Evolutionary conservation across 2,797 vertebrate species (phyloP).

Genomic region (Pampus argenteus): DNA sequence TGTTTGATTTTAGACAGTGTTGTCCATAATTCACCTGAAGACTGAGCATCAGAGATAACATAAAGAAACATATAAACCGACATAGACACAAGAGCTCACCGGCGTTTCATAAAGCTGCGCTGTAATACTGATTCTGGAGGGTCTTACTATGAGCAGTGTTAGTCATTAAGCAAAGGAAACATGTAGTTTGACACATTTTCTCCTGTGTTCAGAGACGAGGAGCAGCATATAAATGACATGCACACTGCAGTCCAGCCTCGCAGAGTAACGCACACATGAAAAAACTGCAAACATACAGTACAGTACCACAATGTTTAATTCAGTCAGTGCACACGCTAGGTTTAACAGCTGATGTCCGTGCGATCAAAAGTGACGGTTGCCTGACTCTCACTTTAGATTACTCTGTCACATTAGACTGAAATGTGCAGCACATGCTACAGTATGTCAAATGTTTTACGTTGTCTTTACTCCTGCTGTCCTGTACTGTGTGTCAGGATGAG

Average conservation of each 20-base stretch:
- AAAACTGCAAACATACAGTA: neutral
- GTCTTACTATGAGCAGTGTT: constrained; percentile 3
- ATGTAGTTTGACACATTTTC: constrained; percentile 4
- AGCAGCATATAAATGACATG: neutral
- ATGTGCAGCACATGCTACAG: neutral
- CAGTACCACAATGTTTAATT: constrained; percentile 19
- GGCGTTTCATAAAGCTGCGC: neutral
- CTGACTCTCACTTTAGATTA: neutral
- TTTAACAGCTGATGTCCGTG: constrained; percentile 25
- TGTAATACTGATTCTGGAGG: constrained; percentile 29
- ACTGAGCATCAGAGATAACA: neutral
- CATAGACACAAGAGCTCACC: constrained; percentile 1
- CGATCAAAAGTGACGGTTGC: neutral
- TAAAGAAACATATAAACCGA: constrained; percentile 13
- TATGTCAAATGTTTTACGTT: neutral
- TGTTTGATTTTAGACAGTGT: constrained; percentile 25
- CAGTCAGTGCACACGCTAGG: constrained; percentile 41
- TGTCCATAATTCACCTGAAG: constrained; percentile 15
- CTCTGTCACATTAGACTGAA: neutral
- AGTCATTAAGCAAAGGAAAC: constrained; percentile 16
- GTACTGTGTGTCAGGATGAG: neutral
- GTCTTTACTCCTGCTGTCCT: neutral
- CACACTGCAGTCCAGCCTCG: neutral
- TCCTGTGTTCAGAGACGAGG: constrained; percentile 7
- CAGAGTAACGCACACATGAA: neutral